Base-by-base conservation (phyloP, 2,888 invertebrate genomes). In the Cephus spinipes region DNA sequence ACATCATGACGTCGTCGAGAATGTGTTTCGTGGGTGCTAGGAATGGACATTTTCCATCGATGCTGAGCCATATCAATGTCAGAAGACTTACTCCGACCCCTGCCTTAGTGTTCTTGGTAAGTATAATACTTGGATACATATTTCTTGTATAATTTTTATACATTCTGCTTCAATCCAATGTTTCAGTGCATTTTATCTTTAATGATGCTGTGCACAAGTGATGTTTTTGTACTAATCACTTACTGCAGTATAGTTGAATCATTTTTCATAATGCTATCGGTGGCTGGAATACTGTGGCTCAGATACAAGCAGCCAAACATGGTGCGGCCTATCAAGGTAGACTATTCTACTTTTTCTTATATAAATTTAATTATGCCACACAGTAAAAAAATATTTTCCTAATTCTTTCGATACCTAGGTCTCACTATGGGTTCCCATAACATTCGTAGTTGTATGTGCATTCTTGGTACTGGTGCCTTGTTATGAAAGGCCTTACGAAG, bases 241-340 rank as follows among this genome's bases (percentile, higher is more conserved):
- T 98, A 98, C 90, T 96, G 97, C 87, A 97, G 96, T 78, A 97
- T 98, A 87, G 97, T 98, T 73, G 98, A 98, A 92, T 97, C 98
- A 34, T 95, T 97, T 91, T 98, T 98, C 92, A 97, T 98, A 74
- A 96, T 96, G 90, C 91, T 97, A 55, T 97, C 97, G 69, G 96
- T 98, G 73, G 94, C 95, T 80, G 98, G 97, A 1, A 94, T 98
- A 81, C 92, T 98, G 36, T 97, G 96, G 93, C 93, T 98, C 82
- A 93, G 98, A 69, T 96, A 95, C 92, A 97, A 95, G 88, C 92
- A 93, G 83, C 98, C 98, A 0, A 92, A 96, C 79, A 93, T 97
- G 92, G 92, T 94, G 2, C 93, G 98, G 85, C 98, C 98, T 69
- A 98, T 98, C 80, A 97, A 95, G 93, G 97, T 97, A 90, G 89